Percentiles rank a stretch among this genome's conserved stretches.
These are phyloP conservation scores for Drosophila bifasciata DNA, from an alignment of 1,140 invertebrate species.

Conservation along the genomic window DNA sequence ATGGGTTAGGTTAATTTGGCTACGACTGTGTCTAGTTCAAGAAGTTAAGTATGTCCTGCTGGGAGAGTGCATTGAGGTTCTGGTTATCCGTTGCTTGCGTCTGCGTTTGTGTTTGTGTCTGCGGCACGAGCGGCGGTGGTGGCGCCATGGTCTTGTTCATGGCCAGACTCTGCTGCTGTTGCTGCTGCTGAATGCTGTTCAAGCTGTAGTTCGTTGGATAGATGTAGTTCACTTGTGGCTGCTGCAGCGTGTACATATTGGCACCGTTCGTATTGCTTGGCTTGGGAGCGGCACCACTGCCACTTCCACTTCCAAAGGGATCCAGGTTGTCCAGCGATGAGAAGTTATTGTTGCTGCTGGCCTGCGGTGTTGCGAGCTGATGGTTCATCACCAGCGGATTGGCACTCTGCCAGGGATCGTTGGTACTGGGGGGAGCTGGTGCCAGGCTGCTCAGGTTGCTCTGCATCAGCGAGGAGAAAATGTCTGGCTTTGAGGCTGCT, in stretches of 20 bases:
- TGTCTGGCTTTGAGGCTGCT: slow-evolving; percentile 58
- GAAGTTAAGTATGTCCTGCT: slow-evolving; percentile 81
- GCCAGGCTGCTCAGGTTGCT: slow-evolving; percentile 61
- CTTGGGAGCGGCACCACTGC: slow-evolving; percentile 24
- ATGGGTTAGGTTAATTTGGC: slow-evolving; percentile 50
- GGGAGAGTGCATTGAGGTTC: slow-evolving; percentile 77
- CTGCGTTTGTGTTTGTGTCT: slow-evolving; percentile 40
- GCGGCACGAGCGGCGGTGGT: slow-evolving; percentile 52
- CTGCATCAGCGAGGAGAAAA: slow-evolving; percentile 74
- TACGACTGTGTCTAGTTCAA: slow-evolving; percentile 66
- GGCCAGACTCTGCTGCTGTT: slow-evolving; percentile 41
- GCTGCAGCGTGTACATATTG: slow-evolving; percentile 74
- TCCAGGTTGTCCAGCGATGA: slow-evolving; percentile 74
- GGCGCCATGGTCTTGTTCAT: slow-evolving; percentile 49
- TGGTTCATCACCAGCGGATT: slow-evolving; percentile 82
- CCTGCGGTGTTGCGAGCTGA: slow-evolving; percentile 66
- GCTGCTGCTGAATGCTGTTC: slow-evolving; percentile 47
- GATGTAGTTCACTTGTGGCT: slow-evolving; percentile 76
- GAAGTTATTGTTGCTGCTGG: slow-evolving; percentile 70
- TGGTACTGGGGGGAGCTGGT: slow-evolving; percentile 37
- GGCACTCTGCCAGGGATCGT: slow-evolving; percentile 71
- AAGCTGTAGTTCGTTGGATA: slow-evolving; percentile 69
- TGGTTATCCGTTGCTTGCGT: slow-evolving; percentile 59
- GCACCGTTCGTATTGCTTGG: slow-evolving; percentile 57
- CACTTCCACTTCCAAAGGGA: slow-evolving; percentile 55